phyloP scores from a whole-genome alignment of 2,888 invertebrate species.

The Cheiracanthium punctorium region DNA sequence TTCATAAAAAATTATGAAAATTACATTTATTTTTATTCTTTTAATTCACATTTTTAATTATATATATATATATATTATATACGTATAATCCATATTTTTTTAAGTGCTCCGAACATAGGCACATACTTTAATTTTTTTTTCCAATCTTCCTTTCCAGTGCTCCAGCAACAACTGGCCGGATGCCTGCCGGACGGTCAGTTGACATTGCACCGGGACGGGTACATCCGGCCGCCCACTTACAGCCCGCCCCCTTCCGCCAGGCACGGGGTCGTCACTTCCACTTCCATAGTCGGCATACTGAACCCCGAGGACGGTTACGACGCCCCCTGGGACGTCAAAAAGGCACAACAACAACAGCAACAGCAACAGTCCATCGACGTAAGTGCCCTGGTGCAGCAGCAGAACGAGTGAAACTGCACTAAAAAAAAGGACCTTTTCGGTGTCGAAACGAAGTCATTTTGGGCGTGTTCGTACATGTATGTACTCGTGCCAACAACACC shows the following conservation, averaged over 20 bases:
- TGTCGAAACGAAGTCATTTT: too few relatives aligned
- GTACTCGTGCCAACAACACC: too few relatives aligned
- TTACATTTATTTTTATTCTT: too few relatives aligned
- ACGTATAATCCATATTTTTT: too few relatives aligned
- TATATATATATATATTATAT: too few relatives aligned
- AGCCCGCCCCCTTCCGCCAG: constrained; percentile 46
- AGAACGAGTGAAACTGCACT: neutral
- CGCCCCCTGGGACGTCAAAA: constrained; percentile 64
- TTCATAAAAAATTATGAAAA: too few relatives aligned
- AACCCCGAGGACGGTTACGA: constrained; percentile 59
- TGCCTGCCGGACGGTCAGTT: constrained; percentile 63
- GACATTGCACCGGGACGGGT: constrained; percentile 60
- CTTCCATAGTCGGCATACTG: constrained; percentile 46
- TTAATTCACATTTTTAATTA: too few relatives aligned
- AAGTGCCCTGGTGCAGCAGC: constrained; percentile 2
- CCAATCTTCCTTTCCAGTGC: constrained; percentile 20
- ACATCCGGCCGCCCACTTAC: constrained; percentile 64
- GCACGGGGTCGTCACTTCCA: constrained; percentile 51
- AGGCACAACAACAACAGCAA: constrained; percentile 46
- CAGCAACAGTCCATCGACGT: constrained; percentile 30
- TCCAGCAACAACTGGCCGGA: constrained; percentile 62
- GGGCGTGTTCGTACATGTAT: too few relatives aligned
- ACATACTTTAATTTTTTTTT: neutral
- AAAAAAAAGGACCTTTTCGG: too few relatives aligned
- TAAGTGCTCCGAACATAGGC: neutral